Percentiles rank a stretch among this genome's conserved stretches.
Conservation (phyloP, 2,113 vertebrate genomes). For the Salvator merianae region DNA sequence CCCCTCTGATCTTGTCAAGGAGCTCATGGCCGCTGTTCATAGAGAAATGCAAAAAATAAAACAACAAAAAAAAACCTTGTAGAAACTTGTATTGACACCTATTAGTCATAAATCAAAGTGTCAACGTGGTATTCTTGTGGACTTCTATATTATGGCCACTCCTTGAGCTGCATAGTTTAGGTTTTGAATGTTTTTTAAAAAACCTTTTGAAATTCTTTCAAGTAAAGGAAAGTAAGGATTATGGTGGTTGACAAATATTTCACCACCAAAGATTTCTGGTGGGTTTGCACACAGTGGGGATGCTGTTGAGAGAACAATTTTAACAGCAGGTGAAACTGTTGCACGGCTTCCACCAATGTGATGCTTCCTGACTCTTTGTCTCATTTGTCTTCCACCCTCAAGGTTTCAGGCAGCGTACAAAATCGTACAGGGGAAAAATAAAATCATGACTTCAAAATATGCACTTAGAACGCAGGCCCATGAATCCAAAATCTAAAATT, state of each 20-base stretch:
- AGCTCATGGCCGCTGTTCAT: too few species aligned
- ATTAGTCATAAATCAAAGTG: background rate
- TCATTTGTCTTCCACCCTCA: too few species aligned
- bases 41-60: background rate
- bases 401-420: too few species aligned
- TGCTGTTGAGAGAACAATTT: background rate
- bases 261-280: background rate
- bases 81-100: background rate
- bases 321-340: background rate
- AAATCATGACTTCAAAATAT: too few species aligned
- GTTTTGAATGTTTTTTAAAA: background rate
- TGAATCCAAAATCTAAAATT: too few species aligned
- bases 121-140: background rate
- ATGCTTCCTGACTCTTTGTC: background rate
- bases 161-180: background rate
- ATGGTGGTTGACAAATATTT: background rate
- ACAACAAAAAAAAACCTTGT: background rate
- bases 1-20: rapidly evolving
- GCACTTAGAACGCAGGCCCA: too few species aligned
- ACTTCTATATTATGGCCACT: background rate
- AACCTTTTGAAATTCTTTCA: background rate
- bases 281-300: too few species aligned
- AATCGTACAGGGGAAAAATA: too few species aligned
- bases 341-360: background rate
- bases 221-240: background rate